A percentile compares a stretch with the other conserved stretches of the same genome.
Evolutionary conservation across 2,888 invertebrate species (phyloP).

Genomic region (Macropis europaea): DNA sequence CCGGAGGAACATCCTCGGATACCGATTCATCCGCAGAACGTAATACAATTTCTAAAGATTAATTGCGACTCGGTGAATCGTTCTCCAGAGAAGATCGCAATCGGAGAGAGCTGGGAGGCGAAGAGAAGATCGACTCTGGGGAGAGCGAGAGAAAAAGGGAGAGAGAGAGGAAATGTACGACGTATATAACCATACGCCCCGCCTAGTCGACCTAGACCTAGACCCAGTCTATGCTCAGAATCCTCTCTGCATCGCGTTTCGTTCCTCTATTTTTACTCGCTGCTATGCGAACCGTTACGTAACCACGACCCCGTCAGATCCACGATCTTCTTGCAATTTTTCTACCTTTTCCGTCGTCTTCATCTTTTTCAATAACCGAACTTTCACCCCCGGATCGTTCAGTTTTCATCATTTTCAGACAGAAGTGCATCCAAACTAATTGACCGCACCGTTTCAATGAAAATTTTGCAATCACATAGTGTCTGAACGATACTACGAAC

Average conservation of each 20-base stretch:
- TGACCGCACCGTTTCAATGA: too few species aligned
- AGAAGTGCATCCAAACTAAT: too few species aligned
- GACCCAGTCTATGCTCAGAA: constrained; percentile 72
- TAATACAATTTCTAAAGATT: too few species aligned
- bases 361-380: too few species aligned
- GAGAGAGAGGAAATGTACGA: constrained; percentile 28
- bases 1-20: too few species aligned
- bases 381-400: too few species aligned
- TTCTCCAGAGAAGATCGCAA: not conserved
- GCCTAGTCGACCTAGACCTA: constrained; percentile 76
- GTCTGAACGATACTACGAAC: too few species aligned
- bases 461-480: too few species aligned
- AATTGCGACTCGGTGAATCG: too few species aligned
- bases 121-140: constrained; percentile 10
- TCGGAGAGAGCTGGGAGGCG: not conserved
- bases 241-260: constrained; percentile 57
- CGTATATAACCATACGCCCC: constrained; percentile 47
- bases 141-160: too few species aligned
- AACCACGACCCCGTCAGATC: constrained; percentile 45
- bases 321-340: constrained; percentile 1
- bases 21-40: too few species aligned
- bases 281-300: constrained; percentile 56
- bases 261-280: constrained; percentile 69
- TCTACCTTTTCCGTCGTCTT: not conserved
- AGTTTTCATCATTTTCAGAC: too few species aligned